phyloP scores from a whole-genome alignment of 2,888 invertebrate genomes.

The Scaptomyza tumidula region DNA sequence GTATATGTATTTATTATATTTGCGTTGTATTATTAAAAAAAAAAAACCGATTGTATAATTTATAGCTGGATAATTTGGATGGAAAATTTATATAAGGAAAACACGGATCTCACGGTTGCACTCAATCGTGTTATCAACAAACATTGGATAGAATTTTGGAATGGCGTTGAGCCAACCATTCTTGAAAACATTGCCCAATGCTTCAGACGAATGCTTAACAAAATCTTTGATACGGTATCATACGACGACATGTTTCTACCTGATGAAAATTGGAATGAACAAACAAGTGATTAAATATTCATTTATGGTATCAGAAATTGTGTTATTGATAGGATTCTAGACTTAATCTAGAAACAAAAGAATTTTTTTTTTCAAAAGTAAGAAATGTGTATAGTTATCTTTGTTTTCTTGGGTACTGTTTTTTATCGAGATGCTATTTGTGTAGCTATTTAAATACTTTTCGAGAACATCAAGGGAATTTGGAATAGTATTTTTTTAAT shows the following conservation, averaged over 20 bases:
- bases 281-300: not conserved
- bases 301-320: too few species aligned
- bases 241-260: slow-evolving; percentile 65
- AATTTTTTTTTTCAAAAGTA: not conserved
- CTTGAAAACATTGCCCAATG: slow-evolving; percentile 6
- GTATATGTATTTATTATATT: slow-evolving; percentile 3
- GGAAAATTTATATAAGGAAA: slow-evolving; percentile 54
- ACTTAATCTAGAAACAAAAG: too few species aligned
- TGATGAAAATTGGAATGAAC: not conserved
- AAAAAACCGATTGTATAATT: not conserved
- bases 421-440: too few species aligned
- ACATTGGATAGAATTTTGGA: slow-evolving; percentile 65
- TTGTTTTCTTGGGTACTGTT: too few species aligned
- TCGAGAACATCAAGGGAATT: too few species aligned
- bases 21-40: not conserved
- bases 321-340: not conserved
- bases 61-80: slow-evolving; percentile 55
- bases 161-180: slow-evolving; percentile 44
- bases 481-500: not conserved
- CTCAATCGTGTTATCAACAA: slow-evolving; percentile 49
- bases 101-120: slow-evolving; percentile 52
- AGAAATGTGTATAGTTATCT: too few species aligned
- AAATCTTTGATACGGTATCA: slow-evolving; percentile 48
- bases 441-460: too few species aligned
- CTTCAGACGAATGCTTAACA: slow-evolving; percentile 40